Evolutionary conservation across 92 coral and sea anemone species (phyloP), one percentile per base, ranked within the genome.

Genomic region (Porites evermanni): DNA sequence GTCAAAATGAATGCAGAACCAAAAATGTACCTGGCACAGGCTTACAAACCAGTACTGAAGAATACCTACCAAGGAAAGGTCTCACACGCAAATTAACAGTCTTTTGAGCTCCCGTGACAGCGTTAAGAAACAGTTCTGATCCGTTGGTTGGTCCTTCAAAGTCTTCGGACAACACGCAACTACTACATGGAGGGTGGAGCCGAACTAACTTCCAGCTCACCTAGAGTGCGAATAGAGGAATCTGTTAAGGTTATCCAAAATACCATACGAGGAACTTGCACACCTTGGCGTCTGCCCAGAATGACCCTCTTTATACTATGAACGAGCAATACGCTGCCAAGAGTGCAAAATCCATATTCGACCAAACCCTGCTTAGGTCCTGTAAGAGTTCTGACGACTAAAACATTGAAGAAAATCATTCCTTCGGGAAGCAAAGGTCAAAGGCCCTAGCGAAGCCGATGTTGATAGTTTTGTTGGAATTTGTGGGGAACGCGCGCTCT

Each of bases 161-260:
- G 80, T 94, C 98, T 4, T 79, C 85, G 14, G 94, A 78, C 24
- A 94, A 84, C 11, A 81, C 18, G 20, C 92, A 92, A 16, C 75
- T 53, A 44, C 51, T 23, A 17, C 88, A 85, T 13, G 93, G 19
- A 17, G 92, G 95, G 58, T 81, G 71, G 23, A 88, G 77, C 65
- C 94, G 80, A 51, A 84, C 29, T 17, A 94, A 19, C 56, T 82
- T 88, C 98, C 98, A 94, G 53, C 89, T 83, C 64, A 93, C 96
- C 96, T 93, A 68, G 11, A 23, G 58, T n/a, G 64, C 16, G 20
- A 75, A 14, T 23, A 24, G 12, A 24, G 17, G 1, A 29, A 8
- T 24, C 8, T 4, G 2, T 9, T 70, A 44, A 2, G 47, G 47
- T 38, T 38, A 38, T 5, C 47, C 47, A 38, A 38, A 38, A 38